Evolutionary conservation across 2,888 invertebrate genomes (phyloP), one percentile per base, ranked within the genome.

Genomic region (Shargacucullia verbasci): DNA sequence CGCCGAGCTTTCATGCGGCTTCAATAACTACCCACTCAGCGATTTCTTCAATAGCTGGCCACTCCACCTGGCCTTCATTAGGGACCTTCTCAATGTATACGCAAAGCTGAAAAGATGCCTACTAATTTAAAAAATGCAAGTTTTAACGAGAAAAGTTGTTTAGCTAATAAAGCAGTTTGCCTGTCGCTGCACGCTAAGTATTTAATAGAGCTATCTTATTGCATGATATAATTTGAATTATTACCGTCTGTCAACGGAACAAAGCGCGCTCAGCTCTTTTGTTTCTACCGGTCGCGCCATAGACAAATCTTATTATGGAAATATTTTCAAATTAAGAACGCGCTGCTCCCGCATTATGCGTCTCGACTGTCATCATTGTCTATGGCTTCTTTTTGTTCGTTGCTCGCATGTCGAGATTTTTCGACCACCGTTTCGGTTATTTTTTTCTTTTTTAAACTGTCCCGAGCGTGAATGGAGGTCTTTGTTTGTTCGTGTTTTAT

Each of bases 251-350:
- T 87, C 88, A 86, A 73, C 76, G 68, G 80, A 90, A 93, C 92
- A 92, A 92, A 92, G 90, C 81, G 66, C 76, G 78, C 80, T 75
- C 78, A 78, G 57, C 78, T 82, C 92, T 92, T 92, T 93, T 92
- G 92, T 92, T 87, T 87, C 84, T 81, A 81, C 84, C 85, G 85
- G 87, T 84, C 88, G 86, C 84, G 85, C 89, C 90, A 92, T 93
- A 92, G 93, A 92, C 92, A 92, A 92, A 94, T 92, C 92, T 92
- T 93, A 93, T 93, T 92, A 92, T 92, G 92, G 91, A 93, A 92
- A 93, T 92, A 92, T 92, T 94, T 93, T 94, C 90, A 92, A 94
- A 92, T 93, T 92, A 91, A 91, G 91, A 92, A 90, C 90, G 86
- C 90, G 92, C 90, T 94, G 91, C 91, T 94, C 93, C 93, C 92